Evolutionary conservation across 2,797 vertebrate species (phyloP), one percentile per base, ranked within the genome.

Genomic region (Alfaro cultratus): DNA sequence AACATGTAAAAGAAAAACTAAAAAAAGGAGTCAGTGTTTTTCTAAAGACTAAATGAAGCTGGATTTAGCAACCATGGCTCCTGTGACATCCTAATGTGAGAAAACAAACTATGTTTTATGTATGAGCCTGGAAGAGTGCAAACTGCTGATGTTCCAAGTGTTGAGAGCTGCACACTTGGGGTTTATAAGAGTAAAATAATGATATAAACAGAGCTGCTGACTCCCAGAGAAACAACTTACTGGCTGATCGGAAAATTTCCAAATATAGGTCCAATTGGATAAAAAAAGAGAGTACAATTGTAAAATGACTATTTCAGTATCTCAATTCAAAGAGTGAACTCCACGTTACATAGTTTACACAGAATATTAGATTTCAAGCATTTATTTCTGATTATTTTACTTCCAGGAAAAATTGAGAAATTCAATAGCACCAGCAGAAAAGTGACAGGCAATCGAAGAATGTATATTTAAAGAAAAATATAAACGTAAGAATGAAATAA

Each of bases 91-190:
- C n/a, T 39, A 23, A 43, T 41, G 55, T n/a, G 36, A 43, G 53
- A 75, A 55, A 75, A 70, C 67, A 70, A 70, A 29, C 43, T 29
- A 45, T 43, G 73, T 67, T 85, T 83, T 8, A 77, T 83, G 71
- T 80, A 46, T 77, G 53, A 67, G 85, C 67, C 64, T 47, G 43
- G 39, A 90, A 15, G 64, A 77, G 76, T 29, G 68, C 15, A 83
- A 79, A 79, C 36, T 53, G 62, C 73, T 70, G 49, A 34, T 86
- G 73, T 73, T 67, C 13, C 62, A 73, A 81, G 78, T 57, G 77
- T 79, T 82, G 78, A 79, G 81, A 80, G 76, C 39, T 77, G 46
- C 47, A 79, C 72, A 87, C 74, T 36, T 1, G 41, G 79, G n/a
- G 73, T 57, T 77, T 49, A 60, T 55, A 77, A 64, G 75, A 49